A percentile compares a stretch with the other conserved stretches of the same genome.
Conservation (phyloP, 2,113 vertebrate genomes). For the Atlantisia rogersi region DNA sequence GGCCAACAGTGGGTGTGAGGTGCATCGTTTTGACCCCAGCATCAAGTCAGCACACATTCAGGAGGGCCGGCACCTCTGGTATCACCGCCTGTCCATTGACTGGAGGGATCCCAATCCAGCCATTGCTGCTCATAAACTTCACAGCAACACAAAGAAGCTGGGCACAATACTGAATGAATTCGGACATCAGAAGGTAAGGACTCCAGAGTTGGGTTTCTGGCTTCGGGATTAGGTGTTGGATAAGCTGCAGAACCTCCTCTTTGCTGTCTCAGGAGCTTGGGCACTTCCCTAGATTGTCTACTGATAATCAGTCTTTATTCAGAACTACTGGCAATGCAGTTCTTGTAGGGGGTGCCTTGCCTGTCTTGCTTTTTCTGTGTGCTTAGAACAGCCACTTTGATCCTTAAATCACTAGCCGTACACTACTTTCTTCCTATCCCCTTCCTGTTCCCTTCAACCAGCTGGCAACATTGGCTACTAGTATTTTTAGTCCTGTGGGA, state of each 20-base stretch:
- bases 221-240: background rate
- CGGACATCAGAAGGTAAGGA: conserved; percentile 89
- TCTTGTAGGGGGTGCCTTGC: background rate
- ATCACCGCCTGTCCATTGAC: conserved; percentile 89
- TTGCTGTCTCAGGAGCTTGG: background rate
- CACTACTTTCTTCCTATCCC: background rate
- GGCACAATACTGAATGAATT: conserved; percentile 90
- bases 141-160: conserved; percentile 87
- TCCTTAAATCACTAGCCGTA: background rate
- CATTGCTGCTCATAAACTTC: conserved; percentile 73
- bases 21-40: conserved; percentile 93
- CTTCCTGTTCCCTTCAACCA: background rate
- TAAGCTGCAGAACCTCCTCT: background rate
- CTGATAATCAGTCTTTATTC: background rate
- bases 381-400: background rate
- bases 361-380: background rate
- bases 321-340: background rate
- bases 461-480: background rate
- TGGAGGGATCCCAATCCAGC: conserved; percentile 94
- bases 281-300: background rate
- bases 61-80: conserved; percentile 80
- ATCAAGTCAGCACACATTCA: conserved; percentile 85
- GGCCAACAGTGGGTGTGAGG: conserved; percentile 85
- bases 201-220: background rate
- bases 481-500: background rate